Base-by-base conservation (phyloP, 2,113 vertebrate species). In the Mugil cephalus region DNA sequence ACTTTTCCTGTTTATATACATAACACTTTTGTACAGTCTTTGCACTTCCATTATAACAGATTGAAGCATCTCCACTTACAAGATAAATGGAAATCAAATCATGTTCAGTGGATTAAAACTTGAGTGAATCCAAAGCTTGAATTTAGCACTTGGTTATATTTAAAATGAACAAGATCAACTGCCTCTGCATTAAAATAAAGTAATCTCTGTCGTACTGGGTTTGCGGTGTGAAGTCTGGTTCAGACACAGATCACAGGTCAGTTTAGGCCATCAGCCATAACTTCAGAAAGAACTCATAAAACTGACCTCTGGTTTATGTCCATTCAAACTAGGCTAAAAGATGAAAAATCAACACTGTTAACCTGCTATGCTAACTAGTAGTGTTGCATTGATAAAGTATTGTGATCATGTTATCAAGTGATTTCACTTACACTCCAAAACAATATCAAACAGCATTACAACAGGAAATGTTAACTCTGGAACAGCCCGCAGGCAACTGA, bases 21-120 rank as follows among this genome's bases (percentile, higher is more conserved):
- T 88, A 94, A 94, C 90, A 92, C 91, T 93, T 93, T 92, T 93
- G 84, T 89, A 90, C 90, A 93, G 85, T 82, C 87, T 85, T 91
- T 88, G 85, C 88, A 89, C 86, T 89, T 92, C 79, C 79, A 83
- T 59, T 71, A 77, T 62, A 74, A 87, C 79, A 73, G 69, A 84
- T 42, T 69, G 63, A 85, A 86, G 80, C 72, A 79, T 77, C 77
- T 79, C 69, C 87, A 88, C 42, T 53, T 60, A 77, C 58, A 72
- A 63, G 77, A 78, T 52, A 83, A 75, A 80, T 70, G 79, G 79
- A 83, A 77, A 84, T 69, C 36, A 55, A 73, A 83, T 77, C 64
- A 58, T 68, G 74, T 83, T 88, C 77, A 86, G 71, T 87, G 83
- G 80, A 83, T 87, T 80, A 76, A 88, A 83, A 64, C 68, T 84